Conservation (phyloP, 2,888 invertebrate genomes). For the Folsomia candida region DNA sequence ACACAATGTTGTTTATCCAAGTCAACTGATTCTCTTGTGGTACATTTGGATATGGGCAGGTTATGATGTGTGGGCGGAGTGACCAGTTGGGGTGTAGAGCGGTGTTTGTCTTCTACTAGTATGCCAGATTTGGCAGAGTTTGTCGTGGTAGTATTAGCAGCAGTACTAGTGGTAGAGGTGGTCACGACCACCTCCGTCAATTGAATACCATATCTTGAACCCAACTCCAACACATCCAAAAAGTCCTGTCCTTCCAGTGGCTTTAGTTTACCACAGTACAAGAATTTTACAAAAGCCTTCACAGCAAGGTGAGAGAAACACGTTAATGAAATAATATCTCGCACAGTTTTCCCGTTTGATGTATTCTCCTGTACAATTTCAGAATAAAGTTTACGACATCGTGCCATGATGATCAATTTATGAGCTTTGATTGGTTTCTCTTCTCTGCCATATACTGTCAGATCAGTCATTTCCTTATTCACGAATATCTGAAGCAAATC, state of each 20-base stretch:
- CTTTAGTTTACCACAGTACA: constrained; percentile 33
- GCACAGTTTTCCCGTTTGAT: constrained; percentile 4
- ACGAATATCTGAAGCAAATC: constrained; percentile 23
- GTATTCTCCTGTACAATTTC: constrained; percentile 50
- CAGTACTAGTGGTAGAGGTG: too few species aligned
- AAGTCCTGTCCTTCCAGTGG: constrained; percentile 7
- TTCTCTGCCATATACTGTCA: constrained; percentile 54
- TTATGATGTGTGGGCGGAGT: too few species aligned
- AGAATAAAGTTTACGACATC: constrained; percentile 55
- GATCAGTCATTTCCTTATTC: constrained; percentile 51
- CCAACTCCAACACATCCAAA: constrained; percentile 12
- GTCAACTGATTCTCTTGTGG: too few species aligned
- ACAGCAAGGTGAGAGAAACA: constrained; percentile 33
- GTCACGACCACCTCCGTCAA: too few species aligned
- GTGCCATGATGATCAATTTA: constrained; percentile 55
- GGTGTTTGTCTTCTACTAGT: too few species aligned
- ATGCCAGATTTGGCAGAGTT: too few species aligned
- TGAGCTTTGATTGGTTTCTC: constrained; percentile 56
- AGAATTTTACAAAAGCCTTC: constrained; percentile 34
- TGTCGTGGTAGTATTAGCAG: too few species aligned
- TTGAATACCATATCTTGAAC: too few species aligned
- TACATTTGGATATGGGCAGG: too few species aligned
- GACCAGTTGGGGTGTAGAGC: too few species aligned
- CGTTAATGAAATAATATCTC: constrained; percentile 35
- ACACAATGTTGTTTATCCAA: too few species aligned